These are phyloP conservation scores for Delia radicum DNA, from an alignment of 1,140 invertebrate species.

Conservation along the genomic window DNA sequence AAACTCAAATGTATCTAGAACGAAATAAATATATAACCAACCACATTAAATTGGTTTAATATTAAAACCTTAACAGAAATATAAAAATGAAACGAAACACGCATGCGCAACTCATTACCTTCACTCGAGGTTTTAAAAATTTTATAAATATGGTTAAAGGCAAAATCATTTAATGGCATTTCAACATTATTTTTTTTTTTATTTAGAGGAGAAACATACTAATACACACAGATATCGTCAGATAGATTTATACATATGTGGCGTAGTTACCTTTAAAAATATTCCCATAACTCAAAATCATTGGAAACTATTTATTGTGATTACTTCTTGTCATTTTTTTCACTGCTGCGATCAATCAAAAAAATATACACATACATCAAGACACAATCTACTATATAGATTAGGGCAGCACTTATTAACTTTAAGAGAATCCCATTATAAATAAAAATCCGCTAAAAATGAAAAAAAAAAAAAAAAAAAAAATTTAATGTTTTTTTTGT, in stretches of 20 bases:
- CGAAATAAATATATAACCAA: not conserved
- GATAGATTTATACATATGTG: not conserved
- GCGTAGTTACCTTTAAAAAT: not conserved
- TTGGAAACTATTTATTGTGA: constrained; percentile 33
- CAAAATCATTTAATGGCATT: constrained; percentile 30
- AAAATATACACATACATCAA: constrained; percentile 10
- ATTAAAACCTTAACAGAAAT: not conserved
- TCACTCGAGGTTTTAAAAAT: not conserved
- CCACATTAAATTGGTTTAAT: not conserved
- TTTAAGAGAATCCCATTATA: too few relatives aligned
- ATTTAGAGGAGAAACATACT: not conserved
- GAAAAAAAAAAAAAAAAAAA: too few relatives aligned
- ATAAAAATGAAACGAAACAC: not conserved
- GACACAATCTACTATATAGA: too few relatives aligned
- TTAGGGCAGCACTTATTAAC: too few relatives aligned
- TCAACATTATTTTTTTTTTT: constrained; percentile 26
- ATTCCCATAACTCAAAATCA: constrained; percentile 33
- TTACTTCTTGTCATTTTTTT: constrained; percentile 31
- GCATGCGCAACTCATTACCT: constrained; percentile 15
- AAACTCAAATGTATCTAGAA: constrained; percentile 16
- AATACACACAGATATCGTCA: not conserved
- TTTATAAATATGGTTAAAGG: not conserved
- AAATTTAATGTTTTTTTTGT: too few relatives aligned
- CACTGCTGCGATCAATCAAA: constrained; percentile 31
- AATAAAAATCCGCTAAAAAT: too few relatives aligned